Conservation (phyloP, 2,888 invertebrate genomes). For the Leptura quadrifasciata region DNA sequence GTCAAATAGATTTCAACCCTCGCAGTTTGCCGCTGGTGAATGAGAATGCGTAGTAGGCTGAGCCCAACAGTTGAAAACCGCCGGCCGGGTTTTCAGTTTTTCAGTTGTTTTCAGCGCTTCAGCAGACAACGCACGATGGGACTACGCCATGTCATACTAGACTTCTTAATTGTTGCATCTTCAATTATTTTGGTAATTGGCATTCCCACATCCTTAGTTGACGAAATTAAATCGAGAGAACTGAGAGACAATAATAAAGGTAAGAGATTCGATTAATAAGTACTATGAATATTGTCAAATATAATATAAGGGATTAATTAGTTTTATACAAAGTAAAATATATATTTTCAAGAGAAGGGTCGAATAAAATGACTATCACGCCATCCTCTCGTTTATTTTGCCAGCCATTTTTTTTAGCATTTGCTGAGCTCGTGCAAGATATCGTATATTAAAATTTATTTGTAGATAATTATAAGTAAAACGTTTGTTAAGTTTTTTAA, state of each 20-base stretch:
- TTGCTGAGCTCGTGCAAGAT: no score
- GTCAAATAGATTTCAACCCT: constrained; percentile 30
- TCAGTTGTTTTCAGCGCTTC: constrained; percentile 64
- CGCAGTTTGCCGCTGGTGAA: constrained; percentile 34
- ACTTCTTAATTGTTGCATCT: constrained; percentile 53
- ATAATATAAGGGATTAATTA: no score
- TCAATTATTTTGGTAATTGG: constrained; percentile 60
- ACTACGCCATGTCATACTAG: constrained; percentile 55
- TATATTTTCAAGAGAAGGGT: no score
- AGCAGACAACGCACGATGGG: constrained; percentile 54
- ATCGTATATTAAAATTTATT: no score
- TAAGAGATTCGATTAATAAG: constrained; percentile 58
- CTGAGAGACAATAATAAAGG: constrained; percentile 69
- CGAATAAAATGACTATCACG: no score
- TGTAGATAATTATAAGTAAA: no score
- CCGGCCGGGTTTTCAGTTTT: constrained; percentile 62
- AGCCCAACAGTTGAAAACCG: constrained; percentile 60
- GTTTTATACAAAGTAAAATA: no score
- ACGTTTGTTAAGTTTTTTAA: no score
- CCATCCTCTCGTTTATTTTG: no score
- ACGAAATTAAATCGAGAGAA: constrained; percentile 70
- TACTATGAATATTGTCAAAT: neutral
- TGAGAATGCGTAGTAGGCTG: constrained; percentile 61
- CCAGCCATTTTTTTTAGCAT: no score
- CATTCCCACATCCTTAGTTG: constrained; percentile 70